Evolutionary conservation across 2,797 vertebrate genomes (phyloP).

Genomic region (Threskiornis aethiopicus): DNA sequence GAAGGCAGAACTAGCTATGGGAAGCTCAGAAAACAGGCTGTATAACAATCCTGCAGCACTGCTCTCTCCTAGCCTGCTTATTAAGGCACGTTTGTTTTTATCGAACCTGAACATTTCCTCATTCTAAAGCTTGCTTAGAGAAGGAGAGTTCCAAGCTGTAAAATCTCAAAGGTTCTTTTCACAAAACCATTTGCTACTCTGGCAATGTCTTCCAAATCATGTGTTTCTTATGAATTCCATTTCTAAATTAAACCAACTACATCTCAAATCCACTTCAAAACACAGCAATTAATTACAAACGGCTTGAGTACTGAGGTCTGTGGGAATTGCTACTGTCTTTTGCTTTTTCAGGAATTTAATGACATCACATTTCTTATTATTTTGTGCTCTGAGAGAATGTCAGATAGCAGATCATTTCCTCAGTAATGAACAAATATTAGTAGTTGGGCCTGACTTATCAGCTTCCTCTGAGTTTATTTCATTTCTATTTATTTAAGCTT

Average conservation of each 20-base stretch:
- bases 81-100: neutral
- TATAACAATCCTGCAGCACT: neutral
- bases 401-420: neutral
- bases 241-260: neutral
- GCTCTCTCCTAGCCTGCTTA: neutral
- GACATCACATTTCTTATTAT: neutral
- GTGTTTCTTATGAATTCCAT: neutral
- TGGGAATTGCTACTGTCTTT: neutral
- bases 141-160: neutral
- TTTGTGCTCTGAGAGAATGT: neutral
- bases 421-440: neutral
- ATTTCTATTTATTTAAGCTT: neutral
- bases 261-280: neutral
- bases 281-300: neutral
- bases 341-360: neutral
- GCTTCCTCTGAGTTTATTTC: neutral
- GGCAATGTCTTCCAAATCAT: neutral
- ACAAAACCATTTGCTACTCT: neutral
- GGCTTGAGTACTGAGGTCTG: neutral
- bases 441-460: neutral
- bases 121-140: neutral
- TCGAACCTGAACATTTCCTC: neutral
- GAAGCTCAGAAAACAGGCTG: neutral
- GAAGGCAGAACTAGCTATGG: neutral
- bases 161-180: neutral